Conservation (phyloP, 2,113 vertebrate genomes). For the Hymenochirus boettgeri region DNA sequence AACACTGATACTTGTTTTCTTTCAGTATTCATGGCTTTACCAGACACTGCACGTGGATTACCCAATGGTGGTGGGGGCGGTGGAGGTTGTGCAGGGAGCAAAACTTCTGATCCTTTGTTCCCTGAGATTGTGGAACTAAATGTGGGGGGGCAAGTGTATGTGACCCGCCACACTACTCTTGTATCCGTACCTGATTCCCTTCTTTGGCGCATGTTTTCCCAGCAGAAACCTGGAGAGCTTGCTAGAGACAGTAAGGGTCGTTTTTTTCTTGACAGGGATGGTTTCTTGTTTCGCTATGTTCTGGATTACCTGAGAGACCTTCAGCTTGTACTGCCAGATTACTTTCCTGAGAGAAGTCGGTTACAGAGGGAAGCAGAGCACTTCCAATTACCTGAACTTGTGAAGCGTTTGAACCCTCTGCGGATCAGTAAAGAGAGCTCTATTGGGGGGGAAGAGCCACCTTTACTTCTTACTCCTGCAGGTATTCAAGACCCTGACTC, state of each 20-base stretch:
- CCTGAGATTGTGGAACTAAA: conserved; percentile 91
- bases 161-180: conserved; percentile 86
- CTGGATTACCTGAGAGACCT: conserved; percentile 89
- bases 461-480: conserved; percentile 77
- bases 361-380: conserved; percentile 90
- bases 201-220: conserved; percentile 89
- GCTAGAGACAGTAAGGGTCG: conserved; percentile 91
- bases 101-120: conserved; percentile 59
- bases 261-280: conserved; percentile 92
- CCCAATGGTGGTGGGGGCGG: conserved; percentile 65
- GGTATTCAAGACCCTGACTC: conserved; percentile 62
- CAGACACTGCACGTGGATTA: conserved; percentile 67
- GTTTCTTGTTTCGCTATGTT: conserved; percentile 94
- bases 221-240: conserved; percentile 79
- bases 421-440: conserved; percentile 59
- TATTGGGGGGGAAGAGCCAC: conserved; percentile 59
- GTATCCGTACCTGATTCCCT: conserved; percentile 85
- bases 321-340: conserved; percentile 87
- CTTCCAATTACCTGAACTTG: conserved; percentile 86
- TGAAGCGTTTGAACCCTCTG: conserved; percentile 70
- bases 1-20: background rate
- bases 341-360: conserved; percentile 87
- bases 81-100: conserved; percentile 40
- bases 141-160: conserved; percentile 92
- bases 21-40: conserved; percentile 59